Evolutionary conservation across 2,888 invertebrate species (phyloP), one percentile per base, ranked within the genome.

Genomic region (Panopea generosa): DNA sequence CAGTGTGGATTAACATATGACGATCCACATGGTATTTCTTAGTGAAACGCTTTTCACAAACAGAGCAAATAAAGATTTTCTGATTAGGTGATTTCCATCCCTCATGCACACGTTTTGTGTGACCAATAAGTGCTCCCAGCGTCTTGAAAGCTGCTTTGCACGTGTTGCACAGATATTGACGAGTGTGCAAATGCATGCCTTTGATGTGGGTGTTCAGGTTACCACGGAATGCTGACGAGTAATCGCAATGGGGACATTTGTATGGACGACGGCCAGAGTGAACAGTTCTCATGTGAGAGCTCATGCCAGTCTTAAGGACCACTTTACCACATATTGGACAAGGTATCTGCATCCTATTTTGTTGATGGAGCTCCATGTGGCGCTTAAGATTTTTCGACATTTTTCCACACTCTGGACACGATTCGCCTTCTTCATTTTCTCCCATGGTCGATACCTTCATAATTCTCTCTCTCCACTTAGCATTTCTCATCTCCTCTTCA

Each of bases 31-130:
- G 90, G 80, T 90, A 90, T 71, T 90, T 90, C 85, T 90, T 90
- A n/a, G 89, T 90, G 75, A 90, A 90, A 18, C 90, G 73, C 75
- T 90, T 90, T 77, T 90, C 89, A 69, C 90, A 90, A n/a, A 90
- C 90, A 4, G 90, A 90, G 76, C 90, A 90, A 50, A 90, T 90
- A 63, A 90, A 90, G 75, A 90, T 90, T 75, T 90, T 89, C 76
- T 90, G 90, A 67, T 90, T 90, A n/a, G 90, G 90, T 7, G 90
- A 90, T 53, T 90, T 90, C 90, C 90, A 90, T 40, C 89, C 88
- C 62, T 90, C 90, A 65, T 90, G 90, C 9, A 90, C 90, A 38
- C 90, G 82, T 72, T 90, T 90, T n/a, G 90, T 90, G 70, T 90
- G 90, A 20, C 90, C 90, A 77, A 90, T 90, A 70, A 90, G 79